Base-by-base conservation (phyloP, 2,888 invertebrate genomes). In the Hypomecis punctinalis region DNA sequence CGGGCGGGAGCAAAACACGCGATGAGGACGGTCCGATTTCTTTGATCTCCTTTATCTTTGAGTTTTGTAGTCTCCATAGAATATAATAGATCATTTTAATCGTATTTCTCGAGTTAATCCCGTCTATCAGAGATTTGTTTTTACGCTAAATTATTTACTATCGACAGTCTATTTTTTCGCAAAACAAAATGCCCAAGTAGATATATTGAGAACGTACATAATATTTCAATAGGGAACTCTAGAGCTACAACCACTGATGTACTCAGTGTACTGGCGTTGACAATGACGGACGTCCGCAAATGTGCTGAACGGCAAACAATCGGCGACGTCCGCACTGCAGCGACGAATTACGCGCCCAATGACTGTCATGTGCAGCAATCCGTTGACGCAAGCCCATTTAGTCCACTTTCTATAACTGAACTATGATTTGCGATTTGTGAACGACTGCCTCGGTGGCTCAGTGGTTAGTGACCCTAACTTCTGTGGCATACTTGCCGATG, bases 321-420 rank as follows among this genome's bases (percentile, higher is more conserved):
- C 48, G 48, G 36, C 10, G 36, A 46, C 40, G 46, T 61, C 60
- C 54, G 62, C 66, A 66, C 55, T 59, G 62, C 66, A 62, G 59
- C 61, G 43, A 61, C 61, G 57, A 40, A 61, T 62, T 57, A 54
- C 45, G 54, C 48, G 51, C 13, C 33, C 51, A 46, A 65, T 64
- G 64, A 56, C 46, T 56, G 60, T 52, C 64, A 39, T 54, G 46
- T 57, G 60, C 61, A 61, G 13, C 43, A 62, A 54, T 58, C 49
- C 37, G 37, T 37, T 37, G 8, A 37, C 8, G 13, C 13, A 8
- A 36, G 47, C 47, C 9, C 10, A 51, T 37, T n/a, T 36, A 11
- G 36, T 8, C 23, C 23, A 23, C 23, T 23, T 37, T 51, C 11
- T 37, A 10, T 11, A 35, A 49, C n/a, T 37, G 7, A 39, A 39